Conservation (phyloP, 2,113 vertebrate species). For the Dipodomys merriami region DNA sequence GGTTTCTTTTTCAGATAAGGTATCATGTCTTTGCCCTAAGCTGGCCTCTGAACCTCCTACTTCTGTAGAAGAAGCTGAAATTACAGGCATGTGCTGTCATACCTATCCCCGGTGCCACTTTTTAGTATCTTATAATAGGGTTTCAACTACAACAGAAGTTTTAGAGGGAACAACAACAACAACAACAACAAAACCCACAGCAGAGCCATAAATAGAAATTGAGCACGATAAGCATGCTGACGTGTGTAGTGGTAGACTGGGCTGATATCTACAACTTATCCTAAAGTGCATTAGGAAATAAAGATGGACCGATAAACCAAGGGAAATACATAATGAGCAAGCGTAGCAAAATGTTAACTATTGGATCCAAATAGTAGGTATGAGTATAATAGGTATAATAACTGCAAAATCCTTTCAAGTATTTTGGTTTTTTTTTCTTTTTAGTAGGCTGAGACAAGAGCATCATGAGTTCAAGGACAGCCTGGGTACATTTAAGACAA, state of each 20-base stretch:
- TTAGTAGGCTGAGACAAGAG: neutral
- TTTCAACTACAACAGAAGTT: neutral
- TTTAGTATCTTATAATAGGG: neutral
- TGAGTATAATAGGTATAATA: neutral
- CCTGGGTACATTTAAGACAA: neutral
- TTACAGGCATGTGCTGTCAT: too few relatives aligned
- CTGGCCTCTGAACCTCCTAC: too few relatives aligned
- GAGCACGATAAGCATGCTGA: neutral
- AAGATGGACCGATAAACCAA: neutral
- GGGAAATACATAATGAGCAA: neutral
- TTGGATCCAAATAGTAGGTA: neutral
- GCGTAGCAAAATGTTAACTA: constrained; percentile 17
- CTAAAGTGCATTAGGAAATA: neutral
- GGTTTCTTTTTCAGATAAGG: too few relatives aligned
- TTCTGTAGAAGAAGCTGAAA: too few relatives aligned
- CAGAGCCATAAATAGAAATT: neutral
- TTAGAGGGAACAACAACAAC: neutral
- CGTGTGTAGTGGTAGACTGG: neutral
- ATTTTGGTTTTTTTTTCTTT: neutral
- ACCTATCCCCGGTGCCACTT: neutral
- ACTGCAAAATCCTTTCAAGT: neutral
- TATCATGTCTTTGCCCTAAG: too few relatives aligned
- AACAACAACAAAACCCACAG: neutral
- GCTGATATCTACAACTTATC: neutral
- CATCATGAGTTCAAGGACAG: neutral